These are phyloP conservation scores for Schizotus pectinicornis DNA, from an alignment of 2,888 invertebrate genomes.

Conservation along the genomic window DNA sequence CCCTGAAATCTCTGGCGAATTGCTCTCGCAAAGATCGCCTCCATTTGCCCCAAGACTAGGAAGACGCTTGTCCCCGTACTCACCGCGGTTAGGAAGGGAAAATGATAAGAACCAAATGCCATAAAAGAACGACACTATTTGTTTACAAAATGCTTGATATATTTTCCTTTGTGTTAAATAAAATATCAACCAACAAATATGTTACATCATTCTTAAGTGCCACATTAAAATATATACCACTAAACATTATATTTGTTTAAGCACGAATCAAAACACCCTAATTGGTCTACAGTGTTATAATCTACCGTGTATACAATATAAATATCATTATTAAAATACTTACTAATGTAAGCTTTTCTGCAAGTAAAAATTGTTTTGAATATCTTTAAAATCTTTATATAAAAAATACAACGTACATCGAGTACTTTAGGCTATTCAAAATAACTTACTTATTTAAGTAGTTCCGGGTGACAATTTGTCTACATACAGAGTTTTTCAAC, in stretches of 20 bases:
- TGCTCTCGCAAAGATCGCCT: conserved; percentile 55
- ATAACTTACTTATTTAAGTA: too few relatives aligned
- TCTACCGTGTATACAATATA: too few relatives aligned
- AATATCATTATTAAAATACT: too few relatives aligned
- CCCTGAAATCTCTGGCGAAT: conserved; percentile 44
- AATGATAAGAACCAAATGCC: conserved; percentile 16
- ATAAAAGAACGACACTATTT: neutral
- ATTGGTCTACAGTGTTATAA: too few relatives aligned
- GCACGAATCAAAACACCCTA: too few relatives aligned
- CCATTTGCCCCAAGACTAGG: conserved; percentile 61
- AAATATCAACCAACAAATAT: neutral
- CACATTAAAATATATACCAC: neutral
- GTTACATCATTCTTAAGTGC: neutral
- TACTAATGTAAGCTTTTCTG: too few relatives aligned
- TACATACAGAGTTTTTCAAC: too few relatives aligned
- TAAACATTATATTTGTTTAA: neutral
- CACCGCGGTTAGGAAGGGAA: conserved; percentile 57
- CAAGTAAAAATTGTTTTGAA: too few relatives aligned
- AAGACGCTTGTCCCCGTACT: conserved; percentile 59
- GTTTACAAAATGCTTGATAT: conserved; percentile 4
- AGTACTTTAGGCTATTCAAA: too few relatives aligned
- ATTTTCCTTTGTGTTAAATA: conserved; percentile 1
- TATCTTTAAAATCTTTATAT: too few relatives aligned
- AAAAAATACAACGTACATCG: too few relatives aligned
- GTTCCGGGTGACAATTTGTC: too few relatives aligned